Evolutionary conservation across 1,140 invertebrate species (phyloP).

Genomic region (Drosophila albomicans): DNA sequence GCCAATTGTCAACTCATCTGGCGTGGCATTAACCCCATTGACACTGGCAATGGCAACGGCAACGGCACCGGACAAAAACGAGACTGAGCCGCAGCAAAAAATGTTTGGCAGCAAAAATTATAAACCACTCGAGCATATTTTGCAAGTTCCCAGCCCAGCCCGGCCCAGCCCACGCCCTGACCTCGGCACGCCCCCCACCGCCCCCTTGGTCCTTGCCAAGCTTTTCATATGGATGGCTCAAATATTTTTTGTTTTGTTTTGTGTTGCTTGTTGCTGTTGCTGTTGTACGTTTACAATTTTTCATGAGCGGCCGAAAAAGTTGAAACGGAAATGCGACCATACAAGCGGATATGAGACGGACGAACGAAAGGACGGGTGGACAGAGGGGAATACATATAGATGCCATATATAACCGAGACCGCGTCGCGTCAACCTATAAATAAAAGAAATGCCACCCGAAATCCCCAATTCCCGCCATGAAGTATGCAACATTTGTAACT

Average conservation of each 20-base stretch:
- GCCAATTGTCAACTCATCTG: slow-evolving; percentile 72
- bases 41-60: slow-evolving; percentile 10
- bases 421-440: slow-evolving; percentile 73
- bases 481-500: slow-evolving; percentile 59
- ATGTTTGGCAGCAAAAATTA: slow-evolving; percentile 73
- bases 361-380: background rate
- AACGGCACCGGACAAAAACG: slow-evolving; percentile 4
- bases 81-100: slow-evolving; percentile 45
- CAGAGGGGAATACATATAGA: slow-evolving; percentile 44
- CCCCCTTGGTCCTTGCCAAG: too few species aligned
- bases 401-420: slow-evolving; percentile 61
- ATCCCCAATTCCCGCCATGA: slow-evolving; percentile 41
- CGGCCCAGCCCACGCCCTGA: background rate
- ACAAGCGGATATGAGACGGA: slow-evolving; percentile 69
- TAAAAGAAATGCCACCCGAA: slow-evolving; percentile 63
- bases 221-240: slow-evolving; percentile 31
- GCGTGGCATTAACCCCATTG: slow-evolving; percentile 66
- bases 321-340: slow-evolving; percentile 74
- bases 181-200: background rate
- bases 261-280: slow-evolving; percentile 17
- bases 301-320: slow-evolving; percentile 63
- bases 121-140: slow-evolving; percentile 78
- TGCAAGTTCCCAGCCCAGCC: slow-evolving; percentile 49
- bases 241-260: slow-evolving; percentile 14
- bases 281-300: slow-evolving; percentile 52